A percentile compares a stretch with the other conserved stretches of the same genome.
These are phyloP conservation scores for Petromus typicus DNA, from an alignment of 2,113 vertebrate species.

Conservation along the genomic window DNA sequence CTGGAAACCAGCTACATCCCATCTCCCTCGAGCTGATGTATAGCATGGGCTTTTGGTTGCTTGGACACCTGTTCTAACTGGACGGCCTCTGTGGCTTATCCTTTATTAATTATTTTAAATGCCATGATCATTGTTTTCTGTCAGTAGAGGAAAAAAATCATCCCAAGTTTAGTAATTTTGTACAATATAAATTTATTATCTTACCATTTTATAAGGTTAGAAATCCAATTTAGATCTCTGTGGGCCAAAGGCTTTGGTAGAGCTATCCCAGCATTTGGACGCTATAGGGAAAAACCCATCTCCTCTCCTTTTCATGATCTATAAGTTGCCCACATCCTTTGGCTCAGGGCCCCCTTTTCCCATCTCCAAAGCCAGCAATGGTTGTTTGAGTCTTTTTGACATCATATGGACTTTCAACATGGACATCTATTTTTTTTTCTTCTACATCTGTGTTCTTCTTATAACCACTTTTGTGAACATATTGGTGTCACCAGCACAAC, in stretches of 20 bases:
- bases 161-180: background rate
- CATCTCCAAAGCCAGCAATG: background rate
- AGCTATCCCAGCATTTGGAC: background rate
- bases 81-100: background rate
- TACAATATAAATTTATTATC: background rate
- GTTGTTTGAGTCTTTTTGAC: background rate
- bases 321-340: background rate
- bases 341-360: background rate
- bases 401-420: too few species aligned
- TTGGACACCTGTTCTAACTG: background rate
- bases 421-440: background rate
- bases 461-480: background rate
- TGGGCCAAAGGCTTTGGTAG: background rate
- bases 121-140: background rate
- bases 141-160: background rate
- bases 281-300: background rate
- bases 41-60: background rate
- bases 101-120: slow-evolving; percentile 8
- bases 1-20: background rate
- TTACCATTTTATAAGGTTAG: background rate
- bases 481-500: background rate
- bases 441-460: background rate
- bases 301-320: background rate
- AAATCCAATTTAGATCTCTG: background rate
- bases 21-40: background rate